Percentiles rank a stretch among this genome's conserved stretches.
Evolutionary conservation across 2,113 vertebrate species (phyloP).

Genomic region (Takifugu bimaculatus): DNA sequence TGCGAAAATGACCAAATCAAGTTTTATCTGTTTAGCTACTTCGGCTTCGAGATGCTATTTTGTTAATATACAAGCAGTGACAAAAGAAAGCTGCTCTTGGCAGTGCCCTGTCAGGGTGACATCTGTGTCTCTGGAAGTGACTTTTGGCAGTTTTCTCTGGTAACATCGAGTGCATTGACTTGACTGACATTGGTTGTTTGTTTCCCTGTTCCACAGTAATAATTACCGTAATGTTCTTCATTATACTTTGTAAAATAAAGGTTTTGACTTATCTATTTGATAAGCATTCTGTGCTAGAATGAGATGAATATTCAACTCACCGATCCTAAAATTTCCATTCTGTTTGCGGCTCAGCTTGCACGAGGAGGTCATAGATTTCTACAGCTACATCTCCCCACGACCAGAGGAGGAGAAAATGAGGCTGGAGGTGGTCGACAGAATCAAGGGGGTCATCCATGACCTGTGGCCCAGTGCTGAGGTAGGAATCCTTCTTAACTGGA

Average conservation of each 20-base stretch:
- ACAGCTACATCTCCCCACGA: slow-evolving; percentile 92
- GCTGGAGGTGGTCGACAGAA: slow-evolving; percentile 93
- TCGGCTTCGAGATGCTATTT: background rate
- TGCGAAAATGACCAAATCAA: too few species aligned
- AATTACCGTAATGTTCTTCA: too few species aligned
- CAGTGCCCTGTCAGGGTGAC: slow-evolving; percentile 2
- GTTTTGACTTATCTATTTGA: background rate
- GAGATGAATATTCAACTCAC: too few species aligned
- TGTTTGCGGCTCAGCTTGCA: slow-evolving; percentile 78
- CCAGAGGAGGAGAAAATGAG: slow-evolving; percentile 95
- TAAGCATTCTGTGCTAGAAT: too few species aligned
- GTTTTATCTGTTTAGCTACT: background rate
- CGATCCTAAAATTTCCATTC: too few species aligned
- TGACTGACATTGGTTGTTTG: background rate
- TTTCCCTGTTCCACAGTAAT: background rate
- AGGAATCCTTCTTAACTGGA: background rate
- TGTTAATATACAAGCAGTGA: background rate
- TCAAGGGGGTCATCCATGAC: slow-evolving; percentile 91
- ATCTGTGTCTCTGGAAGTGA: background rate
- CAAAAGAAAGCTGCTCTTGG: background rate
- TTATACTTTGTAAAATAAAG: too few species aligned
- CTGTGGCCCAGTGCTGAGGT: slow-evolving; percentile 91
- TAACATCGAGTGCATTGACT: background rate
- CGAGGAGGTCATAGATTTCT: slow-evolving; percentile 96
- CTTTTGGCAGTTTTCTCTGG: too few species aligned